Evolutionary conservation across 2,888 invertebrate species (phyloP).

Genomic region (Erebia aethiops): DNA sequence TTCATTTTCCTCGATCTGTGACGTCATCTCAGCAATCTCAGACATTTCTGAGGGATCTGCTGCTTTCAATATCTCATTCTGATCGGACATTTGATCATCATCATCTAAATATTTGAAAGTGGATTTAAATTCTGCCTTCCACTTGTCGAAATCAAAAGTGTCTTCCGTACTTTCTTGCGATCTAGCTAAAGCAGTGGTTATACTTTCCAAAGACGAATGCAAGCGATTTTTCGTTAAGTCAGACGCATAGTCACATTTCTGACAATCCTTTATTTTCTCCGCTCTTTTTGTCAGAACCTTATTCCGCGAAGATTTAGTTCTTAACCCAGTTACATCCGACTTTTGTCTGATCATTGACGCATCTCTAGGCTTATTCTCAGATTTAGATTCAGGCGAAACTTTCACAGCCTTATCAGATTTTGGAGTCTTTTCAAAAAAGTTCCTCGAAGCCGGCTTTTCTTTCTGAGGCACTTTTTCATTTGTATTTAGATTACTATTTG

Average conservation of each 20-base stretch:
- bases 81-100: slow-evolving; percentile 69
- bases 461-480: slow-evolving; percentile 1
- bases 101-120: slow-evolving; percentile 74
- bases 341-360: slow-evolving; percentile 81
- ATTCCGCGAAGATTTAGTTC: slow-evolving; percentile 66
- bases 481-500: not conserved
- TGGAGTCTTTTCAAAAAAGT: slow-evolving; percentile 35
- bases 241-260: slow-evolving; percentile 52
- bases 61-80: slow-evolving; percentile 68
- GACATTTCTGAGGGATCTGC: slow-evolving; percentile 79
- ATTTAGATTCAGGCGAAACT: slow-evolving; percentile 50
- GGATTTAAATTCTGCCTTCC: slow-evolving; percentile 72
- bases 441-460: not conserved
- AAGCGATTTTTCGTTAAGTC: slow-evolving; percentile 70
- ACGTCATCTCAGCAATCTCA: slow-evolving; percentile 79
- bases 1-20: slow-evolving; percentile 80
- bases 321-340: slow-evolving; percentile 84
- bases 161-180: slow-evolving; percentile 75
- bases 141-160: slow-evolving; percentile 74
- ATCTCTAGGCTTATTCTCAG: slow-evolving; percentile 61
- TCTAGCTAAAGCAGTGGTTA: slow-evolving; percentile 68
- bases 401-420: slow-evolving; percentile 48
- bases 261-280: slow-evolving; percentile 60
- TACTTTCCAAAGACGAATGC: slow-evolving; percentile 74
- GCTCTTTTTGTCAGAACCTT: slow-evolving; percentile 61